These are phyloP conservation scores for Drosophila nannoptera DNA, from an alignment of 1,140 invertebrate genomes.

Conservation along the genomic window DNA sequence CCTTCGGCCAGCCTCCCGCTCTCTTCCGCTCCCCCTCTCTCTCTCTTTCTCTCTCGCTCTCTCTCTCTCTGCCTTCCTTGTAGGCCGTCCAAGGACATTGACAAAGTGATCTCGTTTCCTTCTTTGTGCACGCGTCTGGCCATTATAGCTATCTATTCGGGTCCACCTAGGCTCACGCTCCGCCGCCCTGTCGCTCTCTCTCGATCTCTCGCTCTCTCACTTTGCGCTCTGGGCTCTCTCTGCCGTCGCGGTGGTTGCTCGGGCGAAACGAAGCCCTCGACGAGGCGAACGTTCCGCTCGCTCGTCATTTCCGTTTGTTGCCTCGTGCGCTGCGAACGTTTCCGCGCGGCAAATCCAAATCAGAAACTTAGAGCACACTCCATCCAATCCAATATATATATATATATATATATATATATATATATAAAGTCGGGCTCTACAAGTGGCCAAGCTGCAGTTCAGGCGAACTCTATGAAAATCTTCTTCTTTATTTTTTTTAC, in stretches of 20 bases:
- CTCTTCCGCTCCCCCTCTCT: too few species aligned
- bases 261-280: conserved; percentile 33
- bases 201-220: neutral
- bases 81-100: conserved; percentile 11
- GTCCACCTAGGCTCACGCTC: neutral
- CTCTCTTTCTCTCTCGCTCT: neutral
- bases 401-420: too few species aligned
- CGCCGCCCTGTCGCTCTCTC: neutral
- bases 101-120: conserved; percentile 23
- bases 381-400: neutral
- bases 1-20: too few species aligned
- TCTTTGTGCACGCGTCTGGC: conserved; percentile 14
- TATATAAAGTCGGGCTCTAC: neutral
- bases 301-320: conserved; percentile 67
- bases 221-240: neutral
- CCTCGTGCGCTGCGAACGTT: conserved; percentile 59
- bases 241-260: conserved; percentile 20
- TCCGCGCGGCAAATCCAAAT: conserved; percentile 6
- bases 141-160: conserved; percentile 11
- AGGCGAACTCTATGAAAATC: neutral
- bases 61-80: too few species aligned
- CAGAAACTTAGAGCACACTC: neutral
- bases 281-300: conserved; percentile 18
- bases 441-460: neutral
- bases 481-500: conserved; percentile 14